Conservation (phyloP, 1,140 invertebrate species). For the Drosophila kohkoa region DNA sequence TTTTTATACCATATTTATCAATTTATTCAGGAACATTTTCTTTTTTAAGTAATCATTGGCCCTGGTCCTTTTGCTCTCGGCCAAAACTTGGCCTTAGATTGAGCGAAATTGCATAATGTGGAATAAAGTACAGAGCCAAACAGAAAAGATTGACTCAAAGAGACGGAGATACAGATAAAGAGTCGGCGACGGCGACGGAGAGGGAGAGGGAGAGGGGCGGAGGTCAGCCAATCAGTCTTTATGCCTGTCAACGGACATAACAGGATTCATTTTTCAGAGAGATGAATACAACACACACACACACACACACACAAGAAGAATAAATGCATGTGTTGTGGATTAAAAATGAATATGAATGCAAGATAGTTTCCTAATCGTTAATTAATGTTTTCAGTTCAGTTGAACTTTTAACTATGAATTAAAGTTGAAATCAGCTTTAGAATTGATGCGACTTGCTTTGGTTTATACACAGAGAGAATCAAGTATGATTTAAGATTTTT, state of each 20-base stretch:
- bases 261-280: constrained; percentile 34
- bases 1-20: constrained; percentile 45
- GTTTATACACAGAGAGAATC: too few species aligned
- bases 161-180: too few species aligned
- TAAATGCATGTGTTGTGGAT: background rate
- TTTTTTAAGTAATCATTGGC: constrained; percentile 27
- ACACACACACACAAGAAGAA: background rate
- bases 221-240: constrained; percentile 29
- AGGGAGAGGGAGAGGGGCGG: background rate
- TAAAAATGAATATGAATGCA: background rate
- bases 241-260: constrained; percentile 29
- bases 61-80: constrained; percentile 2
- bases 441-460: too few species aligned
- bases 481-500: too few species aligned
- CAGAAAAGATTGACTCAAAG: background rate
- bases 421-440: too few species aligned
- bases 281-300: constrained; percentile 11
- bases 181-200: background rate
- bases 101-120: constrained; percentile 29
- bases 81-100: constrained; percentile 20
- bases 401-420: background rate
- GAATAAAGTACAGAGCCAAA: constrained; percentile 5
- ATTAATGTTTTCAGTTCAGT: background rate
- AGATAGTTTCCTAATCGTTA: background rate
- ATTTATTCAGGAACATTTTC: constrained; percentile 65